Base-by-base conservation (phyloP, 2,797 vertebrate species). In the Chelon labrosus region DNA sequence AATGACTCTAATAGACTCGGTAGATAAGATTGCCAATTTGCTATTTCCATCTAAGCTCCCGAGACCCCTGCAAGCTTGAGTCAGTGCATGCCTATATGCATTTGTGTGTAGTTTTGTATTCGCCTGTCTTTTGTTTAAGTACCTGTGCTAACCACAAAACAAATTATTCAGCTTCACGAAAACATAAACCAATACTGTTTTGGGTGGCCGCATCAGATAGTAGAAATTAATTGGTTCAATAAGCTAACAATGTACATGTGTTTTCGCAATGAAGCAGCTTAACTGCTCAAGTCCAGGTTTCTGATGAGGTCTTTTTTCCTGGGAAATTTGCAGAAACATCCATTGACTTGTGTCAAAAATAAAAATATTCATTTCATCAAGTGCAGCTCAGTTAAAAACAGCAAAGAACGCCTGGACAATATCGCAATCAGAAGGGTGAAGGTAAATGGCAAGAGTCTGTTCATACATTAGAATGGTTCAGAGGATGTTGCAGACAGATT, bases 11-110 rank as follows among this genome's bases (percentile, higher is more conserved):
- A 56, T 31, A 61, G 20, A 75, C 61, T 65, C 17, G 44, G 50
- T 31, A 9, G 55, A 55, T 67, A 52, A 69, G 52, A 49, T 77
- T 70, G 68, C 57, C 58, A 72, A 68, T 80, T 54, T 66, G 22
- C 17, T 10, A n/a, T 27, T 19, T 42, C 66, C 4, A 72, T 25
- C 22, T 58, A 55, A 61, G 70, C 44, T 61, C 31, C 7, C 47
- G 44, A 27, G 31, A 41, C 8, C 19, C 17, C 55, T 50, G 27
- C 65, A 41, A 37, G 35, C 39, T 37, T 50, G 41, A 54, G 68
- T 46, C 4, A 0, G 4, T 56, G 38, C 6, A 10, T 9, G 37
- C 55, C 50, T 44, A 6, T 67, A 46, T 65, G 59, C 62, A 56
- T 69, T 25, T 71, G 50, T 70, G 35, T 67, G 44, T 58, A 41